phyloP scores from a whole-genome alignment of 2,888 invertebrate genomes.

The Drosophila aldrichi region DNA sequence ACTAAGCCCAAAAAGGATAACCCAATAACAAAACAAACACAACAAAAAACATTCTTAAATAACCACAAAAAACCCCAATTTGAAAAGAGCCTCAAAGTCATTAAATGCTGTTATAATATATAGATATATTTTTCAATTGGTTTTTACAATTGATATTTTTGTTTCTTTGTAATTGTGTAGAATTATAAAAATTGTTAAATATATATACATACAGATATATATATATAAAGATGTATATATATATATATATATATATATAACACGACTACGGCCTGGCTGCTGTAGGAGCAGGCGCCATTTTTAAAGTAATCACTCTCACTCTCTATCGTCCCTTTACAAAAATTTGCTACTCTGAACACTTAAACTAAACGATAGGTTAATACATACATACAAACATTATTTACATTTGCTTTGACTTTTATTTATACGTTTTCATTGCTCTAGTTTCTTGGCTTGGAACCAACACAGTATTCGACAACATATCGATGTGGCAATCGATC shows the following conservation, averaged over 20 bases:
- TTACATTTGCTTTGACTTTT: constrained; percentile 43
- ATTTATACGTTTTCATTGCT: constrained; percentile 43
- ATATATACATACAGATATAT: constrained; percentile 19
- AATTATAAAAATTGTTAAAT: constrained; percentile 53
- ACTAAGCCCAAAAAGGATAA: constrained; percentile 31
- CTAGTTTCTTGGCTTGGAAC: constrained; percentile 36
- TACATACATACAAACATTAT: constrained; percentile 59
- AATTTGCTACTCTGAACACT: constrained; percentile 56
- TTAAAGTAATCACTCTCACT: constrained; percentile 39
- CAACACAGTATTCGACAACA: constrained; percentile 39
- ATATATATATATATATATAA: constrained; percentile 33
- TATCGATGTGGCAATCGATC: constrained; percentile 32
- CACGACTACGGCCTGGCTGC: constrained; percentile 33
- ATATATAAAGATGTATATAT: neutral
- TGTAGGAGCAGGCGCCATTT: constrained; percentile 21
- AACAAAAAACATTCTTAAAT: neutral
- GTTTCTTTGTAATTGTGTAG: constrained; percentile 32
- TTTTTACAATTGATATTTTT: constrained; percentile 45
- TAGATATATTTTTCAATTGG: constrained; percentile 45
- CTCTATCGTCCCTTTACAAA: constrained; percentile 40
- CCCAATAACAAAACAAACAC: constrained; percentile 3
- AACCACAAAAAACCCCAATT: constrained; percentile 16
- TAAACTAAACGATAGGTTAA: constrained; percentile 35
- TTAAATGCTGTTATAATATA: constrained; percentile 33
- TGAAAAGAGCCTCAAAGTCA: constrained; percentile 29